Evolutionary conservation across 2,113 vertebrate species (phyloP).

Genomic region (Camelus bactrianus): DNA sequence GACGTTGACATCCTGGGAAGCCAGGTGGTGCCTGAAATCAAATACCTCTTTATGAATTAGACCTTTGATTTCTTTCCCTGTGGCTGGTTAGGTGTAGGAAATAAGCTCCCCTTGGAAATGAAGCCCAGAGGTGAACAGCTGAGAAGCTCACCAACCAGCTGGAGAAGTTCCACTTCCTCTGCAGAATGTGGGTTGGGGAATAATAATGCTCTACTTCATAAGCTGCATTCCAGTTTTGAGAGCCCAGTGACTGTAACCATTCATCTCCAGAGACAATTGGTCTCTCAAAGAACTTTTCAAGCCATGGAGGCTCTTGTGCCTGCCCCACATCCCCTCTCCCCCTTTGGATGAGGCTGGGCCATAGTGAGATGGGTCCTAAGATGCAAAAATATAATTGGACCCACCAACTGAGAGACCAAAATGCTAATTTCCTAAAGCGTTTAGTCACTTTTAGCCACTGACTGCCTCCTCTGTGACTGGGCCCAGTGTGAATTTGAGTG

Average conservation of each 20-base stretch:
- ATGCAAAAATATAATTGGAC: neutral
- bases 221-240: neutral
- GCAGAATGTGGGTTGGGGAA: neutral
- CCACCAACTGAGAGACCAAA: conserved; percentile 41
- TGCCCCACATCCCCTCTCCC: neutral
- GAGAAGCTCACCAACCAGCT: neutral
- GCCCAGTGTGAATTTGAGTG: conserved; percentile 27
- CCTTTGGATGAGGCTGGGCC: neutral
- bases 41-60: conserved; percentile 24
- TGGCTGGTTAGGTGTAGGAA: neutral
- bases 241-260: conserved; percentile 41
- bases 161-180: conserved; percentile 63
- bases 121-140: conserved; percentile 52
- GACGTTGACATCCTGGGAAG: neutral
- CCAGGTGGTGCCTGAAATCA: conserved; percentile 17
- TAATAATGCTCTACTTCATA: conserved; percentile 42
- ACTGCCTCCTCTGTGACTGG: conserved; percentile 43
- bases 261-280: neutral
- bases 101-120: neutral
- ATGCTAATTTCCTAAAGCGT: conserved; percentile 62
- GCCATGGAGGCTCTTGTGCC: neutral
- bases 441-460: conserved; percentile 67
- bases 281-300: neutral
- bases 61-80: neutral
- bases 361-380: neutral